phyloP scores from a whole-genome alignment of 2,113 vertebrate genomes.

The Rhinichthys klamathensis region DNA sequence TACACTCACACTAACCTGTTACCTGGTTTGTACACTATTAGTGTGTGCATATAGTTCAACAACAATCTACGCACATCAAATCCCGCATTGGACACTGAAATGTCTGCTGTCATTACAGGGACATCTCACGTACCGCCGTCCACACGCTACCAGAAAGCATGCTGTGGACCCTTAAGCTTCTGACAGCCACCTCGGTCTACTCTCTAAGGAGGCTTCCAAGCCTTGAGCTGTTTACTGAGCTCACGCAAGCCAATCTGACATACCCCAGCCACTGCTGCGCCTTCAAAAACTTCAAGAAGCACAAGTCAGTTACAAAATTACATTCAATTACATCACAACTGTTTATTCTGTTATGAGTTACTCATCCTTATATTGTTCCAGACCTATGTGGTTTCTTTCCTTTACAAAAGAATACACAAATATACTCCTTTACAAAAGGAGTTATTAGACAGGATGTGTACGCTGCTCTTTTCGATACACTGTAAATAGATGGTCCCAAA shows the following conservation, averaged over 20 bases:
- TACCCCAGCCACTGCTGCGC: conserved; percentile 96
- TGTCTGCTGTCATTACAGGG: conserved; percentile 73
- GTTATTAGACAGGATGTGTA: background rate
- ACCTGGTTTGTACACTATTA: background rate
- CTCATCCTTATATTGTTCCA: background rate
- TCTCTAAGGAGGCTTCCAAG: conserved; percentile 87
- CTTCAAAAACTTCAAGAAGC: conserved; percentile 82
- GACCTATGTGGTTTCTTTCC: background rate
- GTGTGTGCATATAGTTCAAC: background rate
- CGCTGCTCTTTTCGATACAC: background rate
- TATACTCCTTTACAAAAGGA: background rate
- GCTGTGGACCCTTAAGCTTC: conserved; percentile 81
- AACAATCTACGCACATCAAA: background rate
- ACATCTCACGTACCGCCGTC: conserved; percentile 89
- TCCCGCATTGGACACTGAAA: background rate
- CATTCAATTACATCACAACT: background rate
- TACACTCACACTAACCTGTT: conserved; percentile 13
- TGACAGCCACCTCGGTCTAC: conserved; percentile 82
- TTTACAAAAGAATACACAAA: background rate
- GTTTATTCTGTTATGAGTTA: background rate
- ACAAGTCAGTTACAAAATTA: conserved; percentile 46
- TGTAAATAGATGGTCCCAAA: background rate
- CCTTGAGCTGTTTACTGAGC: conserved; percentile 79
- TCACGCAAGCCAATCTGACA: conserved; percentile 86
- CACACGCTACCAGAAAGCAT: conserved; percentile 83